phyloP scores from a whole-genome alignment of 1,140 invertebrate genomes.

The Zaprionus davidi region DNA sequence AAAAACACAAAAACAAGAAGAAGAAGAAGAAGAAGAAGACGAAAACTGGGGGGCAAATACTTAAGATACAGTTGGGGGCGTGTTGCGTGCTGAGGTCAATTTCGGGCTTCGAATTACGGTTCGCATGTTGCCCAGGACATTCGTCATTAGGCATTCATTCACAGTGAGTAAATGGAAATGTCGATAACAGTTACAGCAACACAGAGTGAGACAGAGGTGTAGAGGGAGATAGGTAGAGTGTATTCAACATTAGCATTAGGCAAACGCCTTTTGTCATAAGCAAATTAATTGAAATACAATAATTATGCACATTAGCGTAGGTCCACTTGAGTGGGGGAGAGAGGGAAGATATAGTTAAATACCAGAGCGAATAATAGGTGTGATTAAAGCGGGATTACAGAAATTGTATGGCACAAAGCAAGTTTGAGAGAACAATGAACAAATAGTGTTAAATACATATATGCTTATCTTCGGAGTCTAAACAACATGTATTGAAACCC shows the following conservation, averaged over 20 bases:
- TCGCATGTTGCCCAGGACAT: constrained; percentile 37
- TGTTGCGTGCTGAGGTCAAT: constrained; percentile 49
- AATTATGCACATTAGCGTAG: constrained; percentile 48
- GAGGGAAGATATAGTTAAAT: constrained; percentile 4
- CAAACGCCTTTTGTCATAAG: constrained; percentile 39
- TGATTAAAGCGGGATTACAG: constrained; percentile 4
- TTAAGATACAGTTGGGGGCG: constrained; percentile 12
- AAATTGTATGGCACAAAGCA: not conserved
- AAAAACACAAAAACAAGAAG: constrained; percentile 14
- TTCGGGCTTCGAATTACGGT: constrained; percentile 39
- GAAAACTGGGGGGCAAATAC: not conserved
- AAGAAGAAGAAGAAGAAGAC: not conserved
- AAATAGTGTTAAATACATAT: not conserved
- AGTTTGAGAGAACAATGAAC: not conserved
- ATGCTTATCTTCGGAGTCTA: too few relatives aligned
- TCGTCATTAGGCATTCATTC: constrained; percentile 52
- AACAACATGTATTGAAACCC: too few relatives aligned
- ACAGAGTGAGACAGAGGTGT: not conserved
- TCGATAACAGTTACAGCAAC: not conserved
- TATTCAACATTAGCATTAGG: constrained; percentile 10
- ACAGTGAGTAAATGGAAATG: constrained; percentile 7
- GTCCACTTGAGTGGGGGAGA: not conserved
- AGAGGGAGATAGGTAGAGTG: not conserved
- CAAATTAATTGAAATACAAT: constrained; percentile 61
- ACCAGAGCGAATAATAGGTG: constrained; percentile 6